These are phyloP conservation scores for Gastrophysa polygoni DNA, from an alignment of 2,888 invertebrate genomes.

Conservation along the genomic window DNA sequence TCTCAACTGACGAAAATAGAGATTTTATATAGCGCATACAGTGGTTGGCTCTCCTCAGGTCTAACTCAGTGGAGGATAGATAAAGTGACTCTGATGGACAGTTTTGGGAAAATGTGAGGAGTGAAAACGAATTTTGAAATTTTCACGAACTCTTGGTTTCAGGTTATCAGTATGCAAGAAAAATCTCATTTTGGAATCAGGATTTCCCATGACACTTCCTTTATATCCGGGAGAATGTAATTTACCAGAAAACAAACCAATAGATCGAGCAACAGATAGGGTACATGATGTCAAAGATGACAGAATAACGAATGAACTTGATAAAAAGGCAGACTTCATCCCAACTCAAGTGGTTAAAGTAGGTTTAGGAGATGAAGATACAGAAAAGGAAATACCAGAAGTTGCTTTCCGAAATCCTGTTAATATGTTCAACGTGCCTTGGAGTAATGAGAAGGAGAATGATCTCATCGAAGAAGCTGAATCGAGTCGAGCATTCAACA, in stretches of 20 bases:
- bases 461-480: conserved; percentile 59
- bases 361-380: conserved; percentile 50
- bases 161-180: conserved; percentile 83
- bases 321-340: conserved; percentile 46
- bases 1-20: conserved; percentile 75
- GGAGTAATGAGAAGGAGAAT: conserved; percentile 59
- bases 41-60: conserved; percentile 89
- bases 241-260: conserved; percentile 61
- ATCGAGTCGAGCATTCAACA: conserved; percentile 66
- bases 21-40: conserved; percentile 85
- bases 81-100: conserved; percentile 82
- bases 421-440: conserved; percentile 59
- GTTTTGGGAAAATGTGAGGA: conserved; percentile 77
- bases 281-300: conserved; percentile 32
- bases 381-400: conserved; percentile 35
- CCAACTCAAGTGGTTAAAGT: conserved; percentile 57
- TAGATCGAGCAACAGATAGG: conserved; percentile 37
- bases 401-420: conserved; percentile 55
- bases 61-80: conserved; percentile 80
- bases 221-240: conserved; percentile 81
- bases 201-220: conserved; percentile 73
- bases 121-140: neutral
- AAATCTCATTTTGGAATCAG: conserved; percentile 75
- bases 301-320: conserved; percentile 20
- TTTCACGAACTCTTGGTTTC: conserved; percentile 37